Evolutionary conservation across 2,797 vertebrate genomes (phyloP), one percentile per base, ranked within the genome.

Genomic region (Eulemur albifrons): DNA sequence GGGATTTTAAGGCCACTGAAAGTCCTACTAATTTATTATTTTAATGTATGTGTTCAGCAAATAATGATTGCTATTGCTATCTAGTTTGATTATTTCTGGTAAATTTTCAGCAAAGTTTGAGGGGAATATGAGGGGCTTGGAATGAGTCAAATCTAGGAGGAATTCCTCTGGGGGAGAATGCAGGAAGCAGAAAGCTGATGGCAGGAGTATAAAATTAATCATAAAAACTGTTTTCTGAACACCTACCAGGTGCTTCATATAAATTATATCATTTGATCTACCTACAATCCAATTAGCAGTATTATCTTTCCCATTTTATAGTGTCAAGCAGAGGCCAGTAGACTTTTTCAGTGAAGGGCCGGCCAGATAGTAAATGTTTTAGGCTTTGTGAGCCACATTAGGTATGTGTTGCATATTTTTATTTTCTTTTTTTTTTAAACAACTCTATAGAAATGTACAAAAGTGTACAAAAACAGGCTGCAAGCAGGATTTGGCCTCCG

Each of bases 1-100:
- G 23, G 81, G 82, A 93, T 82, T 88, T 79, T 89, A 82, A 93
- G 43, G 30, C 14, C 59, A 93, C 21, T 75, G 38, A 80, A 87
- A 54, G 38, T 57, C 4, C 63, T 95, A 82, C 73, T 94, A 79
- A 70, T 4, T 94, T 67, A 91, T 84, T 61, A 32, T 91, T 83
- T 86, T 45, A 40, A 57, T 80, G 27, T 76, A n/a, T n/a, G 52
- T 95, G 23, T 93, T 82, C 40, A 86, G 57, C 21, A 87, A 87
- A 81, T 77, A 95, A 54, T 43, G 45, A 32, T 40, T 95, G 45
- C 0, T 75, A 82, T 67, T 70, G 23, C 32, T 86, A 15, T 96
- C 23, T 57, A 87, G 35, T 7, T 89, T 0, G 4, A 87, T 90
- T 95, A 89, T 73, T 79, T 94, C n/a, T 72, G 25, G 25, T 69